These are phyloP conservation scores for Stramonita haemastoma DNA, from an alignment of 2,888 invertebrate genomes.

Conservation along the genomic window DNA sequence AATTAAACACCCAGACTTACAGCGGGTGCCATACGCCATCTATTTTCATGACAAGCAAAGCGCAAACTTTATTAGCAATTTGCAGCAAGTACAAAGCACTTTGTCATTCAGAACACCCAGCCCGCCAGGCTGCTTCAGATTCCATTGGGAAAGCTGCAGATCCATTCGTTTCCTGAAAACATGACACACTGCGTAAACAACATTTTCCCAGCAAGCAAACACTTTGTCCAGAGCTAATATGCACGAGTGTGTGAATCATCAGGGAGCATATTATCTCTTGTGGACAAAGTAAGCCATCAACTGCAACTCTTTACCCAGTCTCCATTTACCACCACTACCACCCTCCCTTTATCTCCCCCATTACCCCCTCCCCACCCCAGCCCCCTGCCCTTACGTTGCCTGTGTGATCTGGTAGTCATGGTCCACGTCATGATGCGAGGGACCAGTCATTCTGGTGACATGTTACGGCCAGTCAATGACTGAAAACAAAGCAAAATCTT, in stretches of 20 bases:
- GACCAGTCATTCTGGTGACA: conserved; percentile 2
- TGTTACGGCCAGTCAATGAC: conserved; percentile 32
- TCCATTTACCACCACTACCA: neutral
- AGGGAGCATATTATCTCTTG: conserved; percentile 4
- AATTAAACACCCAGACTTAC: no score
- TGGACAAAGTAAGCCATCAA: neutral
- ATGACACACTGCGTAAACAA: no score
- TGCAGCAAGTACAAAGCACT: neutral
- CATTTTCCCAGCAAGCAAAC: neutral
- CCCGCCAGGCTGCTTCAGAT: no score
- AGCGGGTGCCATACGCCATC: no score
- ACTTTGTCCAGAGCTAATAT: conserved; percentile 17
- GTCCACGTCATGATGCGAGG: conserved; percentile 37
- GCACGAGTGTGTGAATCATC: neutral
- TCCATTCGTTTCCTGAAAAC: no score
- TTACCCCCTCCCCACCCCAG: neutral
- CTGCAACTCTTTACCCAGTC: neutral
- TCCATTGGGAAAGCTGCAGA: no score
- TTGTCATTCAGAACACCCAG: neutral
- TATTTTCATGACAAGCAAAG: no score
- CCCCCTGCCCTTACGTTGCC: no score
- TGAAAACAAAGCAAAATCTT: neutral
- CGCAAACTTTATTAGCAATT: no score
- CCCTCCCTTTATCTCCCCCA: neutral
- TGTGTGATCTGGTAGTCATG: conserved; percentile 15